Percentiles rank a stretch among this genome's conserved stretches.
These are phyloP conservation scores for Ecdyonurus torrentis DNA, from an alignment of 2,888 invertebrate genomes.

Conservation along the genomic window DNA sequence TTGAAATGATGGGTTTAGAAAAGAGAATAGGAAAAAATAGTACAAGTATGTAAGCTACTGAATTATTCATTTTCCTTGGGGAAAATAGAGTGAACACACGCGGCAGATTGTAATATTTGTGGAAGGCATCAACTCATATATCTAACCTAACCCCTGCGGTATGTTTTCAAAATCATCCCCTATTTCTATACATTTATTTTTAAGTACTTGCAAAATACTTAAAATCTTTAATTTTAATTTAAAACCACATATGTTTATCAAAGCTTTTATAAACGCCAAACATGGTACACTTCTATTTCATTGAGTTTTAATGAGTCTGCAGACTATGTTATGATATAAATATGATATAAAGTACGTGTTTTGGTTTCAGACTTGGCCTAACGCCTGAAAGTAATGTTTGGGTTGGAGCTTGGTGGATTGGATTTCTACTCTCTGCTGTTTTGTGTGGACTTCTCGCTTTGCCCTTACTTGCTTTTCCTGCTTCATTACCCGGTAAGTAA, in stretches of 20 bases:
- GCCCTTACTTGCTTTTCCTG: slow-evolving; percentile 57
- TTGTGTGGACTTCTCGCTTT: slow-evolving; percentile 49
- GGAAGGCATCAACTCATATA: not conserved
- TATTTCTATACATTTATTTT: not conserved
- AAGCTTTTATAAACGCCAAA: too few species aligned
- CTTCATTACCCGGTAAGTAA: slow-evolving; percentile 53
- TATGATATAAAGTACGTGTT: not conserved
- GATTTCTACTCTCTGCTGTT: slow-evolving; percentile 49
- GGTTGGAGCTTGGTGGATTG: slow-evolving; percentile 82
- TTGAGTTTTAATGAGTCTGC: not conserved
- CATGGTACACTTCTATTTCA: too few species aligned
- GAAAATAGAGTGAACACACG: too few species aligned
- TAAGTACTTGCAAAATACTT: not conserved
- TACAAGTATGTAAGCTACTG: too few species aligned
- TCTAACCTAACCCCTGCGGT: too few species aligned
- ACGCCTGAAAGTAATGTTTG: slow-evolving; percentile 55
- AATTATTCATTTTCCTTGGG: too few species aligned
- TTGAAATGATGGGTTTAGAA: too few species aligned
- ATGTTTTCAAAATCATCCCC: too few species aligned
- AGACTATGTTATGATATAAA: not conserved
- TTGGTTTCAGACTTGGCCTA: slow-evolving; percentile 40
- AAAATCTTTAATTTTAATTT: not conserved
- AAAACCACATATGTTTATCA: too few species aligned
- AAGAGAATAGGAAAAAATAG: too few species aligned
- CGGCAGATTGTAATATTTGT: not conserved